Evolutionary conservation across 2,797 vertebrate species (phyloP), one percentile per base, ranked within the genome.

Genomic region (Chanos chanos): DNA sequence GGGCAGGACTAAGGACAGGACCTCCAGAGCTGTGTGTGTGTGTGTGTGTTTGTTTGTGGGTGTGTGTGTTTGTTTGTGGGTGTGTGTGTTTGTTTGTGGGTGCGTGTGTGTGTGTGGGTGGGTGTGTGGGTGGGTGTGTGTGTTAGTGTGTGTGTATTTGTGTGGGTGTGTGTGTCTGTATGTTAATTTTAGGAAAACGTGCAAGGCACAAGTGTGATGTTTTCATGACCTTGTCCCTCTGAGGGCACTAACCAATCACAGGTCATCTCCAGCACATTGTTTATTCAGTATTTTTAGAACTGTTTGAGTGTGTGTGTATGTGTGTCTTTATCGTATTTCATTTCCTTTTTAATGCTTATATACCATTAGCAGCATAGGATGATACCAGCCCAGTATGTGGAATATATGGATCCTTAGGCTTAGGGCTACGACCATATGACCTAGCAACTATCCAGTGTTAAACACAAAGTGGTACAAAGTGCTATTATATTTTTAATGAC

Each of bases 131-230:
- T 51, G 5, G 51, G 7, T 28, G 56, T 37, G 49, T 22, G n/a
- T 36, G 48, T 24, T 34, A 31, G 7, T 53, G 13, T 21, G 57
- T 51, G 5, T 28, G 56, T 37, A 49, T 22, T n/a, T 36, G 48
- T 24, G 34, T 31, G 7, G 53, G 13, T 21, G 57, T 51, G 5
- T 15, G 19, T 44, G 44, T 16, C 28, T 25, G 22, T 1, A 48
- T 22, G 28, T 21, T 66, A 56, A 57, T 62, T 65, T 69, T 68
- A 68, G 72, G 44, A 47, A 64, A 67, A 60, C 33, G 54, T 50
- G 6, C 47, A 34, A 6, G 25, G 24, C 36, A 12, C 31, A 40
- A 28, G 39, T 45, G 34, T n/a, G 24, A 59, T 34, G 5, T 50
- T 41, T 10, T 41, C 41, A 37, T 72, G 52, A 43, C 61, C 40